Conservation (phyloP, 2,797 vertebrate genomes). For the Enteromius fasciolatus region DNA sequence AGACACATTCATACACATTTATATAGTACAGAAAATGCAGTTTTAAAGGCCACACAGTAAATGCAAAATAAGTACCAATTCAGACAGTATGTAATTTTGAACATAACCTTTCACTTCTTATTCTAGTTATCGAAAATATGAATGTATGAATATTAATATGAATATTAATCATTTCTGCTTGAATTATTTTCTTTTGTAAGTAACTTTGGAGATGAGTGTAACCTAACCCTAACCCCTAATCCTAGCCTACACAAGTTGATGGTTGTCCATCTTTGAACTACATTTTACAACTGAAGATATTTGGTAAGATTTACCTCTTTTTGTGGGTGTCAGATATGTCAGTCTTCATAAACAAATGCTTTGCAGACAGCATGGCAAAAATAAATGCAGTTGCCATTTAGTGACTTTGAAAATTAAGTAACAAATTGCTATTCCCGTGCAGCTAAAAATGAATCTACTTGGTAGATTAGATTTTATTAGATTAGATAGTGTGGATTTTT, state of each 20-base stretch:
- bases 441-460: slow-evolving; percentile 3
- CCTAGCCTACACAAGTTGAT: neutral
- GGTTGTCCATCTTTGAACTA: neutral
- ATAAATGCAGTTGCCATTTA: slow-evolving; percentile 3
- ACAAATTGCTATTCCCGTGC: slow-evolving; percentile 14
- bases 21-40: neutral
- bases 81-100: neutral
- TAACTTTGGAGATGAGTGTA: neutral
- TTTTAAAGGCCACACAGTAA: neutral
- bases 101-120: neutral
- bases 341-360: slow-evolving; percentile 8
- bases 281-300: neutral
- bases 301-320: neutral
- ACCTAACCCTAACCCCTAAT: too few relatives aligned
- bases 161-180: neutral
- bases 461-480: slow-evolving; percentile 32
- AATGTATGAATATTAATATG: too few relatives aligned
- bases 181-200: neutral
- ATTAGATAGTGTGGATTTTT: slow-evolving; percentile 32
- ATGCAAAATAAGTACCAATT: neutral
- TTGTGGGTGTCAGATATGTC: neutral
- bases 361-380: neutral
- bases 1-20: neutral
- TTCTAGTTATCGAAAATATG: too few relatives aligned
- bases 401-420: slow-evolving; percentile 12